Percentiles rank a stretch among this genome's conserved stretches.
These are phyloP conservation scores for Hemistola chrysoprasaria DNA, from an alignment of 2,888 invertebrate species.

Conservation along the genomic window DNA sequence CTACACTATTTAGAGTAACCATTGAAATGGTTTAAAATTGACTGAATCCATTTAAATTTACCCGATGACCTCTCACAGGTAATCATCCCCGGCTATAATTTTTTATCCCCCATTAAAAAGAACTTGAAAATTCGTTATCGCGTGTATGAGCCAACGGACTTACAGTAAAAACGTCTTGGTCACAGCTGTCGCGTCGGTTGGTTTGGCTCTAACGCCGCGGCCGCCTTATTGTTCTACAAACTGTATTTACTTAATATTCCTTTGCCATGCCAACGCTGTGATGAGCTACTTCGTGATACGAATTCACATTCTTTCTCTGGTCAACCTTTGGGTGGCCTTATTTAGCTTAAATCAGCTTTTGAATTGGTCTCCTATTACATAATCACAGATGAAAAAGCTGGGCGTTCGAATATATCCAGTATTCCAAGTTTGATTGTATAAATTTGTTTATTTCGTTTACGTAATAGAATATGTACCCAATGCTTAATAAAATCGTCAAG, in stretches of 20 bases:
- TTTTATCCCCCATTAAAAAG: slow-evolving; percentile 15
- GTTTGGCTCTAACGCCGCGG: slow-evolving; percentile 28
- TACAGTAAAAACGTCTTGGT: slow-evolving; percentile 41
- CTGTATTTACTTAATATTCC: slow-evolving; percentile 40
- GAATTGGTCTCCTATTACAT: not conserved
- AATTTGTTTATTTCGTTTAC: slow-evolving; percentile 21
- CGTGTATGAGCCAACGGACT: slow-evolving; percentile 38
- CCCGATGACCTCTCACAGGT: slow-evolving; percentile 15
- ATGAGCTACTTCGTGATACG: slow-evolving; percentile 38
- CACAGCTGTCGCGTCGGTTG: slow-evolving; percentile 44
- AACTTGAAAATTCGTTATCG: slow-evolving; percentile 21
- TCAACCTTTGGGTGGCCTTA: slow-evolving; percentile 7
- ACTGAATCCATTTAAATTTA: not conserved
- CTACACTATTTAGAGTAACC: no score
- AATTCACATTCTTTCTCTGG: slow-evolving; percentile 28
- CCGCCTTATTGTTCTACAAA: slow-evolving; percentile 40
- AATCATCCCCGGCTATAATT: slow-evolving; percentile 39
- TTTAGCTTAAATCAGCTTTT: not conserved
- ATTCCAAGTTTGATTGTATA: not conserved
- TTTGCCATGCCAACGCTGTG: slow-evolving; percentile 34
- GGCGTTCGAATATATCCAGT: slow-evolving; percentile 27
- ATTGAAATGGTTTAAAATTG: no score
- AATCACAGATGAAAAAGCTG: not conserved
- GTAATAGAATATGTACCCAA: slow-evolving; percentile 57
- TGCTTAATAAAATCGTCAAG: slow-evolving; percentile 43